Evolutionary conservation across 1,140 invertebrate species (phyloP).

Genomic region (Tyrophagus putrescentiae): DNA sequence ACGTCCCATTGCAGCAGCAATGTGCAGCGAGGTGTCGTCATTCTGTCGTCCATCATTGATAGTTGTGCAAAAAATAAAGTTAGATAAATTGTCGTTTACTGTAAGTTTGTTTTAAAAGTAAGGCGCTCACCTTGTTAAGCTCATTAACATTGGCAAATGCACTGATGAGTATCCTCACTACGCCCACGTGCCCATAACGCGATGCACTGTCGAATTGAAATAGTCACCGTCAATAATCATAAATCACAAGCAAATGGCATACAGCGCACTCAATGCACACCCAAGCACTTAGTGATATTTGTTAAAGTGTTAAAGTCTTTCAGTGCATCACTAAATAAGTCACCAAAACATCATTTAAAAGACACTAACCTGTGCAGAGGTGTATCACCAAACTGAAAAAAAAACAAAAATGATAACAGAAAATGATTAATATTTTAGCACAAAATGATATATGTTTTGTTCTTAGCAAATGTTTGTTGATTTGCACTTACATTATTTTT

Average conservation of each 20-base stretch:
- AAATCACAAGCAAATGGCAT: neutral
- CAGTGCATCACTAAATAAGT: neutral
- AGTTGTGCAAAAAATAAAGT: no score
- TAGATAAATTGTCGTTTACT: no score
- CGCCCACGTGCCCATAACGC: conserved; percentile 86
- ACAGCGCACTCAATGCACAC: neutral
- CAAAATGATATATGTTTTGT: no score
- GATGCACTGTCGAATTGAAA: conserved; percentile 67
- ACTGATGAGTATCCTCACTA: conserved; percentile 78
- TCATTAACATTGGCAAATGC: conserved; percentile 68
- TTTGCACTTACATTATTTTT: conserved; percentile 65
- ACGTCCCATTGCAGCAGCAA: conserved; percentile 78
- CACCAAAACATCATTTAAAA: neutral
- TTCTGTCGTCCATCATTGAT: conserved; percentile 52
- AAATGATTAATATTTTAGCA: no score
- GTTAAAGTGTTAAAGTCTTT: neutral
- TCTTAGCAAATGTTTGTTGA: no score
- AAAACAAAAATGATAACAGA: neutral
- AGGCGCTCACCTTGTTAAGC: conserved; percentile 67
- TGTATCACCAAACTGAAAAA: conserved; percentile 20
- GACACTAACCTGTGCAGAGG: conserved; percentile 13
- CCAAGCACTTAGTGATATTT: no score
- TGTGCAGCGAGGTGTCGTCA: conserved; percentile 82
- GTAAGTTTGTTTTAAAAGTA: no score
- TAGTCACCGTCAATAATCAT: neutral